phyloP scores from a whole-genome alignment of 2,113 vertebrate species.

The Urocitellus parryii region DNA sequence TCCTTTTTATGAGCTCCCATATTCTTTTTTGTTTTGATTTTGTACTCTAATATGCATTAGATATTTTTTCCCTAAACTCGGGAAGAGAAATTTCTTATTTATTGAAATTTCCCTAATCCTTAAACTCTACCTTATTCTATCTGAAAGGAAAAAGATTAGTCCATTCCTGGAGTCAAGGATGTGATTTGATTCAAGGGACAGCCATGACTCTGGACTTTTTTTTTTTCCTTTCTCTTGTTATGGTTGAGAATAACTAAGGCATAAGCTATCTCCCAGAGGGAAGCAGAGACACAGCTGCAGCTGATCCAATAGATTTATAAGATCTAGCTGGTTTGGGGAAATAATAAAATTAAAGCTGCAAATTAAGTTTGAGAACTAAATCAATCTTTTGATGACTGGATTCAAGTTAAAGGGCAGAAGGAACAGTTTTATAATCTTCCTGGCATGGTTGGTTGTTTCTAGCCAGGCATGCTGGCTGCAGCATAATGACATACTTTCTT shows the following conservation, averaged over 20 bases:
- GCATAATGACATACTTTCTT: conserved; percentile 79
- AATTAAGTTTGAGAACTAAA: conserved; percentile 76
- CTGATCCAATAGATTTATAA: conserved; percentile 68
- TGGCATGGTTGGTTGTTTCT: conserved; percentile 73
- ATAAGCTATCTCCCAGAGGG: neutral
- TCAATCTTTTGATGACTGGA: conserved; percentile 80
- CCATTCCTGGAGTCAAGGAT: neutral
- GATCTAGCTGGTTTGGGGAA: conserved; percentile 56
- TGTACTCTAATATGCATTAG: neutral
- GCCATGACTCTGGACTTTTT: neutral
- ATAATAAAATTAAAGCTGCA: conserved; percentile 77
- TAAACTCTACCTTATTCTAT: conserved; percentile 14
- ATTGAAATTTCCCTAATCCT: conserved; percentile 56
- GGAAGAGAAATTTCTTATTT: conserved; percentile 35
- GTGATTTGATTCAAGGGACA: neutral
- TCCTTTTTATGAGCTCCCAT: neutral
- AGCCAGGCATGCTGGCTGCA: conserved; percentile 76
- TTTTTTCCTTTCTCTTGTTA: neutral
- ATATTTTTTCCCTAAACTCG: neutral
- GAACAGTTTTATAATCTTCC: conserved; percentile 75
- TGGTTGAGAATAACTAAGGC: neutral
- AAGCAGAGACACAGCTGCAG: conserved; percentile 50
- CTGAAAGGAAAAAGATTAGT: conserved; percentile 57
- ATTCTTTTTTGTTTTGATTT: conserved; percentile 10
- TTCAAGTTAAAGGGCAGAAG: conserved; percentile 73